phyloP scores from a whole-genome alignment of 2,888 invertebrate species.

The Drosophila emarginata region DNA sequence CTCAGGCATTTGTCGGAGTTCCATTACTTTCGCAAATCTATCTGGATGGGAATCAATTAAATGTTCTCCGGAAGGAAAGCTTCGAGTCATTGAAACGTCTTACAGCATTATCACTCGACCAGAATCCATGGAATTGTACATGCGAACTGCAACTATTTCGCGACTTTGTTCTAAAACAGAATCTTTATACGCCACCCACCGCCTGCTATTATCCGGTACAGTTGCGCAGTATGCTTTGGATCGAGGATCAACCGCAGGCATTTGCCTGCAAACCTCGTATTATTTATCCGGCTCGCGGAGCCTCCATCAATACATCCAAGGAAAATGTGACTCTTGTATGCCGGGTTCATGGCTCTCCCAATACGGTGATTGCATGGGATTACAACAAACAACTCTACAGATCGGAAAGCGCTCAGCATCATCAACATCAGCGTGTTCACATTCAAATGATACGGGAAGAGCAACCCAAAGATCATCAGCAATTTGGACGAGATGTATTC shows the following conservation, averaged over 20 bases:
- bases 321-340: slow-evolving; percentile 89
- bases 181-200: slow-evolving; percentile 90
- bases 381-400: slow-evolving; percentile 84
- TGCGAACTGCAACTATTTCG: slow-evolving; percentile 91
- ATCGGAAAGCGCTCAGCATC: slow-evolving; percentile 19
- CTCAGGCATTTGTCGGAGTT: slow-evolving; percentile 88
- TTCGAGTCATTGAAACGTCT: slow-evolving; percentile 87
- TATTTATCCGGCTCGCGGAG: slow-evolving; percentile 85
- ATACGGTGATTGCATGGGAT: slow-evolving; percentile 89
- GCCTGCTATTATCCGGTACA: slow-evolving; percentile 88
- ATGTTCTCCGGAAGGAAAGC: slow-evolving; percentile 86
- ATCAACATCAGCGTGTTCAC: slow-evolving; percentile 62
- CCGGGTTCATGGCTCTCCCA: slow-evolving; percentile 89
- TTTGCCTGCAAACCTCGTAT: slow-evolving; percentile 93
- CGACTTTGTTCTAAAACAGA: slow-evolving; percentile 88
- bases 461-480: slow-evolving; percentile 78
- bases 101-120: slow-evolving; percentile 88
- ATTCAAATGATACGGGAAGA: slow-evolving; percentile 76
- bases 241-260: slow-evolving; percentile 86
- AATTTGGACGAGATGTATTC: slow-evolving; percentile 74
- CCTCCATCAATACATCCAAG: slow-evolving; percentile 86
- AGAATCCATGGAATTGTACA: slow-evolving; percentile 95
- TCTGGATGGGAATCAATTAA: slow-evolving; percentile 89
- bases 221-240: slow-evolving; percentile 89
- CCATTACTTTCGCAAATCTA: slow-evolving; percentile 87